Evolutionary conservation across 2,797 vertebrate species (phyloP), one percentile per base, ranked within the genome.

Genomic region (Platyrinchus mystaceus): DNA sequence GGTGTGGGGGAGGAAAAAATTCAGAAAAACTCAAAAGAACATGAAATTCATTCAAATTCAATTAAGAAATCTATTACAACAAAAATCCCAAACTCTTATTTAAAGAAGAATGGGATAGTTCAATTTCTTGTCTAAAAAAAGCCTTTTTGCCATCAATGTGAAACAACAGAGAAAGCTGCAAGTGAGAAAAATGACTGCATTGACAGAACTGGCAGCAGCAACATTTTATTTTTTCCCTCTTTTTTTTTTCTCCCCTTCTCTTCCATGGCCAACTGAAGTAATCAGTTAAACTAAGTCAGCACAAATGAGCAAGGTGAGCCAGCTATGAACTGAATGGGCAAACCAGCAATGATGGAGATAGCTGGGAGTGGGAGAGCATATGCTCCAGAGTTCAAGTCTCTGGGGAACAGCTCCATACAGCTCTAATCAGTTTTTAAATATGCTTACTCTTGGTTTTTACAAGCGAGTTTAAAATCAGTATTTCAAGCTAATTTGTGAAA

Each of bases 401-500:
- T 14, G 26, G 53, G 59, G 63, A 95, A 58, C 46, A 84, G 63
- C 39, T 94, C 77, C 58, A 32, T 27, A 47, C 78, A 81, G 47
- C 22, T 41, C 50, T 81, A 39, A 93, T 70, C 39, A 85, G 28
- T 85, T 89, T 68, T 75, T 47, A 62, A 66, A 85, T 22, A 27
- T 64, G 55, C 59, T 92, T 87, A 67, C 27, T 56, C 64, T 52
- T 36, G 4, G 5, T 39, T 91, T 89, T 50, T 7, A 37, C 26
- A 58, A 78, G 16, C 3, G 27, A 76, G 30, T 66, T 83, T 76
- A 80, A 84, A 90, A 41, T 4, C 26, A 46, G 14, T 56, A 78
- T 89, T 94, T 73, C 84, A 83, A 43, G 15, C 50, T 85, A 55
- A 71, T 92, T 94, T 93, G 47, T 41, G 30, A 68, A 88, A 37